Evolutionary conservation across 1,140 invertebrate genomes (phyloP), one percentile per base, ranked within the genome.

Genomic region (Sipha flava): DNA sequence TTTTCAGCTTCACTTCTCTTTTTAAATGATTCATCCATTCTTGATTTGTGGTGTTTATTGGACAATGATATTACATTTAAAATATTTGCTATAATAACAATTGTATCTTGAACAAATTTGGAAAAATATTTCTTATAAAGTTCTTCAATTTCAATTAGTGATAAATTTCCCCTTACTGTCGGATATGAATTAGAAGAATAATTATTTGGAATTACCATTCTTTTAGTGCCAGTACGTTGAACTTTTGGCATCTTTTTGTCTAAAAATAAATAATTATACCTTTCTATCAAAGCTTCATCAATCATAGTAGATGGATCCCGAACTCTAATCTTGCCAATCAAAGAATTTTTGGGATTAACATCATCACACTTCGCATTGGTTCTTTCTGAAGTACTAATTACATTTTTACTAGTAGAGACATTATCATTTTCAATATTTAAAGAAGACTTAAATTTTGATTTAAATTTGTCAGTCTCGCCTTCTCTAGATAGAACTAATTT

Each of bases 11-110:
- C 73, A 43, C 31, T 43, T 59, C 5, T 77, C 23, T 77, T 77
- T 26, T 77, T 77, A 57, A 77, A 43, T 12, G 34, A 77, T 23
- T 77, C 73, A 26, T 77, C 73, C 73, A 77, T 77, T 59, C 73
- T 12, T 2, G 14, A 14, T 26, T 77, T 77, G n/a, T 77, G 73
- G 9, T 77, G 52, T 59, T 40, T 77, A n/a, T 77, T 77, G 0
- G 73, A 77, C 21, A 77, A 34, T 26, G 73, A 77, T 18, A 77
- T 77, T 16, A 77, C 43, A 14, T 77, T 77, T 2, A 77, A 37
- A 40, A 77, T 77, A 57, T 57, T 77, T 16, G 73, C 73, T 10
- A 77, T 77, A 12, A 59, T 43, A 0, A 77, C 73, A 59, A 77
- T 77, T 9, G 52, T 26, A 37, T 77, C 73, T 77, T 77, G 73